Conservation (phyloP, 2,113 vertebrate genomes). For the Triplophysa tibetana region DNA sequence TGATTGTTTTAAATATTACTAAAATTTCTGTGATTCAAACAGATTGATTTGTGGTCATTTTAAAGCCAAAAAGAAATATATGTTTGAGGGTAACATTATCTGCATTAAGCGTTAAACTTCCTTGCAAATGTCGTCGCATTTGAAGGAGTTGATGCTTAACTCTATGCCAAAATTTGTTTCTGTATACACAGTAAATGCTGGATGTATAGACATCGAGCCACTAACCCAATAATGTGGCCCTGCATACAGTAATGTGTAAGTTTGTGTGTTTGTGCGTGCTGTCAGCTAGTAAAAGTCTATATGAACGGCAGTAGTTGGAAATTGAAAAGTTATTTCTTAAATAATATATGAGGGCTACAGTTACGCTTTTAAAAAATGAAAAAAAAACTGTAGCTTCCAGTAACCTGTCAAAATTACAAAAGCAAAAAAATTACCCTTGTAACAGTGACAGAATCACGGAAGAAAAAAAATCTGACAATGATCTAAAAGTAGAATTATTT, state of each 20-base stretch:
- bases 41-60: no score
- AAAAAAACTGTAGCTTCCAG: background rate
- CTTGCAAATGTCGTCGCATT: slow-evolving; percentile 20
- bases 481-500: slow-evolving; percentile 34
- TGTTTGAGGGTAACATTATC: no score
- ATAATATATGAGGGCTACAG: background rate
- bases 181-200: no score
- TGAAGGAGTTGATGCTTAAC: background rate
- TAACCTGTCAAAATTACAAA: background rate
- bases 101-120: background rate
- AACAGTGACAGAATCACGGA: background rate
- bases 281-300: background rate
- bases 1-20: slow-evolving; percentile 11
- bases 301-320: background rate
- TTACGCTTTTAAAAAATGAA: background rate
- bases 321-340: background rate
- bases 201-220: background rate
- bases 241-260: background rate
- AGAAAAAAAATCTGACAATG: background rate
- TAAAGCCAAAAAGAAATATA: no score
- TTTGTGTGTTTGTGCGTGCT: background rate
- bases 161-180: no score
- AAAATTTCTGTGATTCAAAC: background rate
- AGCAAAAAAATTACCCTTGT: background rate
- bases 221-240: background rate